Evolutionary conservation across 2,797 vertebrate genomes (phyloP).

Genomic region (Eulemur rubriventer): DNA sequence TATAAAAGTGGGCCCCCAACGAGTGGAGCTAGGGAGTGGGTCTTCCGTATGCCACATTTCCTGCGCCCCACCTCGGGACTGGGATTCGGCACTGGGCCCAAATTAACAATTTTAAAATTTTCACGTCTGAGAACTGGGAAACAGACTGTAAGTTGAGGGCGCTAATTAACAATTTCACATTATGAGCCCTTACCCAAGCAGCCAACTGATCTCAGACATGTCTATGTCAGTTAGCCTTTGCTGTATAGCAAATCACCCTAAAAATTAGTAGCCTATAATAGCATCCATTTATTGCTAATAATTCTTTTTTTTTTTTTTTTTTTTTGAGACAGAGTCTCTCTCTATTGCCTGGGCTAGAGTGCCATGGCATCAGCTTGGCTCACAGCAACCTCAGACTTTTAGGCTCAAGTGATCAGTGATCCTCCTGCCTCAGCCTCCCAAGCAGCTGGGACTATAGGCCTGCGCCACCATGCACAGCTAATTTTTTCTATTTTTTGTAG

Average conservation of each 20-base stretch:
- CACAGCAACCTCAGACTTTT: neutral
- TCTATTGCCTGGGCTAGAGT: neutral
- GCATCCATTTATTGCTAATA: neutral
- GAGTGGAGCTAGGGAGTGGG: no score
- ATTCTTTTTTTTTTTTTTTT: neutral
- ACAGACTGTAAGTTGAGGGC: neutral
- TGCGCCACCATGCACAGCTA: neutral
- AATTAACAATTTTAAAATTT: neutral
- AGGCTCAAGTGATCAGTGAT: neutral
- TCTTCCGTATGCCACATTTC: no score
- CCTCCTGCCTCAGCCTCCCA: neutral
- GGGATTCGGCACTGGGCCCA: no score
- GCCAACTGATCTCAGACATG: neutral
- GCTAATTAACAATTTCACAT: neutral
- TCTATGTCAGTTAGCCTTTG: neutral
- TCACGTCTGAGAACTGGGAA: neutral
- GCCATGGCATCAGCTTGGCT: neutral
- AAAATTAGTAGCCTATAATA: neutral
- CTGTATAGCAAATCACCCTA: neutral
- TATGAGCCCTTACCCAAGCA: neutral
- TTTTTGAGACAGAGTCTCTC: neutral
- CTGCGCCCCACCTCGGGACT: no score
- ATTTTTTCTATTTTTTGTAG: neutral
- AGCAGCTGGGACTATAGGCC: neutral
- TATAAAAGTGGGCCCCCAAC: no score